Evolutionary conservation across 2,888 invertebrate species (phyloP).

Genomic region (Lycocerus yunnanus): DNA sequence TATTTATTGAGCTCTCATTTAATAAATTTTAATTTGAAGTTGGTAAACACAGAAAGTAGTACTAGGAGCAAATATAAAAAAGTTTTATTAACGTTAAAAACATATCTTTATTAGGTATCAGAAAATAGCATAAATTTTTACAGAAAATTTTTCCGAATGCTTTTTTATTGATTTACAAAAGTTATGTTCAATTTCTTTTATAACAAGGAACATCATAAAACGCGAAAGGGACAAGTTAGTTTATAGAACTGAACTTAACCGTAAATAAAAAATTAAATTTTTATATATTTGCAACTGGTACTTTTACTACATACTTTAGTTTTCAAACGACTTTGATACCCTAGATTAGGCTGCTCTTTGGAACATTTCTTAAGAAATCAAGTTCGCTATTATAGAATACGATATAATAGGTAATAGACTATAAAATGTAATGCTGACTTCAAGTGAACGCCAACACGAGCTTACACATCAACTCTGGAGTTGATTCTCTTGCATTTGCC

Average conservation of each 20-base stretch:
- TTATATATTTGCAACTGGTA: neutral
- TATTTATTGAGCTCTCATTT: neutral
- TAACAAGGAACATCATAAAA: neutral
- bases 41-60: too few species aligned
- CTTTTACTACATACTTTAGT: neutral
- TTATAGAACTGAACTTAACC: neutral
- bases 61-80: neutral
- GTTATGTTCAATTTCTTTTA: neutral
- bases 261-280: neutral
- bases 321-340: neutral
- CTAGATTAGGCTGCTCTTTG: neutral
- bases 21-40: neutral
- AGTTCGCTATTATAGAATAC: neutral
- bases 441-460: too few species aligned
- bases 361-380: neutral
- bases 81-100: neutral
- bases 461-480: too few species aligned
- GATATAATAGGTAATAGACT: neutral
- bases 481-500: too few species aligned
- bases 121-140: neutral
- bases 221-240: neutral
- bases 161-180: neutral
- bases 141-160: neutral
- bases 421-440: too few species aligned
- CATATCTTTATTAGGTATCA: neutral